Base-by-base conservation (phyloP, 2,113 vertebrate genomes). In the Conger conger region DNA sequence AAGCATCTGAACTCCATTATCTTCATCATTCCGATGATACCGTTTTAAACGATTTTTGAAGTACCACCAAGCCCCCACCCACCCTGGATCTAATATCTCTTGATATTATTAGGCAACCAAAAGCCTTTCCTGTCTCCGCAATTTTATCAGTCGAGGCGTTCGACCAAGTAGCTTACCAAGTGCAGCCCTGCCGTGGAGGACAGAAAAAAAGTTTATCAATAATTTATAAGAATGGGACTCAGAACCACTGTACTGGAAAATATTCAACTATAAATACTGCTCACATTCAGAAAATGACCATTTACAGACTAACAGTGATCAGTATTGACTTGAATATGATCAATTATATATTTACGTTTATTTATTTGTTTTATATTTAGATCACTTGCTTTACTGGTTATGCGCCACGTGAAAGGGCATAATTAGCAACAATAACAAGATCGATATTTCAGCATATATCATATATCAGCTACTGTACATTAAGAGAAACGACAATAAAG, bases 131-230 rank as follows among this genome's bases (percentile, higher is more conserved):
- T 73, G 63, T 73, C 63, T 73, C 33, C n/a, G 33, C 63, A n/a
- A 73, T 73, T 73, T 33, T 4, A 73, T 73, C 63, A 73, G 63
- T 30, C 20, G 57, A 60, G 5, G n/a, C 63, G 8, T 30, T 11
- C n/a, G n/a, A 60, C 57, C 57, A 60, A 60, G 57, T 60, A 20
- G n/a, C n/a, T n/a, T n/a, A 57, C 54, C 54, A 57, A 57, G 54
- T 20, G 57, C 57, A 23, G 57, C 57, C 27, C 36, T 60, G 84
- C 81, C 30, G 84, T 78, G 84, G 86, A 86, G 85, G 33, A 85
- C 89, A 87, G 63, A 88, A 91, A 91, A 89, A 84, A 91, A 90
- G 88, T 82, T 87, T 82, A 91, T 92, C 83, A 90, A 93, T 91
- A 91, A 93, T 93, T 92, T 40, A 83, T 76, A 88, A 92, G 87